Evolutionary conservation across 2,113 vertebrate genomes (phyloP).

Genomic region (Mus pahari): DNA sequence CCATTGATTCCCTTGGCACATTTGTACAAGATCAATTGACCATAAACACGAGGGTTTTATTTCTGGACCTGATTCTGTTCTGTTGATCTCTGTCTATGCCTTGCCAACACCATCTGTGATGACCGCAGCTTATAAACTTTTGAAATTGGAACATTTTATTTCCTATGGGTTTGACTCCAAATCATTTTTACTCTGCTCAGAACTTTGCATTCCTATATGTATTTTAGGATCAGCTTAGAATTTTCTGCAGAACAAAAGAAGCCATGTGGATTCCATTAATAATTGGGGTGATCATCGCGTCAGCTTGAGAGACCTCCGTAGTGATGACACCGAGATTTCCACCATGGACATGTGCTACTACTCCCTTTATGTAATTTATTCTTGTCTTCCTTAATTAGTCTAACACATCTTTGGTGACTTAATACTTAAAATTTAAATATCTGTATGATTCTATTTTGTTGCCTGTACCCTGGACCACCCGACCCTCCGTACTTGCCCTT

Average conservation of each 20-base stretch:
- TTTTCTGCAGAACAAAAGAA: background rate
- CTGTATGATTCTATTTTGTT: too few species aligned
- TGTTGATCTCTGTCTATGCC: background rate
- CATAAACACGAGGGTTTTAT: conserved; percentile 20
- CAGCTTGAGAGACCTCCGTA: background rate
- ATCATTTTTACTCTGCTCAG: background rate
- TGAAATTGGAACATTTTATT: conserved; percentile 4
- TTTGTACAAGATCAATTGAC: background rate
- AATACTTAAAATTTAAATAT: too few species aligned
- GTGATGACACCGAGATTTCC: background rate
- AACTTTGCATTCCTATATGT: background rate
- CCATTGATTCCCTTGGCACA: background rate
- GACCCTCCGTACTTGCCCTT: too few species aligned
- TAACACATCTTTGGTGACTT: too few species aligned
- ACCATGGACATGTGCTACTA: background rate
- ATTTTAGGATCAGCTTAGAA: background rate
- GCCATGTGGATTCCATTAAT: background rate
- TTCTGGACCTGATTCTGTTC: background rate
- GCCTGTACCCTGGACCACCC: too few species aligned
- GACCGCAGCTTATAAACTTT: background rate
- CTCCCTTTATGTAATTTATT: background rate
- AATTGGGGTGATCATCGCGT: background rate
- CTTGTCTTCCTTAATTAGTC: background rate
- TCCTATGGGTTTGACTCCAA: background rate
- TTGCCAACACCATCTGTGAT: conserved; percentile 14